phyloP scores from a whole-genome alignment of 2,888 invertebrate species.

The Meteorus colon region DNA sequence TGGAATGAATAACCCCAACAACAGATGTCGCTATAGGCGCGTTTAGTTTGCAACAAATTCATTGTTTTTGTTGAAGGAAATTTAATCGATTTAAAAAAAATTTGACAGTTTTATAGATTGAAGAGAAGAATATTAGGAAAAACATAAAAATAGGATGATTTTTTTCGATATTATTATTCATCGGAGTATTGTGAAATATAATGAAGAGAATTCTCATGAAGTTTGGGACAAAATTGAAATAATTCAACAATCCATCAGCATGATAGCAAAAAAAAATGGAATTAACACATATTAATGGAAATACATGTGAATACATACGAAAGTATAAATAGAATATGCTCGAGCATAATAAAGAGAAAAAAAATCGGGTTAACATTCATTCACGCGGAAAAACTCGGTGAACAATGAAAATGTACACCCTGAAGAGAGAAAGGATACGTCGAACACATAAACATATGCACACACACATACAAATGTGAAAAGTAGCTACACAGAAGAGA shows the following conservation, averaged over 20 bases:
- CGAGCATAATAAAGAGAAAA: not conserved
- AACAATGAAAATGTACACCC: slow-evolving; percentile 26
- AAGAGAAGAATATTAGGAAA: too few species aligned
- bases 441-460: not conserved
- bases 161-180: too few species aligned
- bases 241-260: not conserved
- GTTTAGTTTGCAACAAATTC: not conserved
- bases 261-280: not conserved
- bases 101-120: too few species aligned
- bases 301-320: not conserved
- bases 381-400: slow-evolving; percentile 37
- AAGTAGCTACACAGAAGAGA: too few species aligned
- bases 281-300: slow-evolving; percentile 18
- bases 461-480: too few species aligned
- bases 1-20: not conserved
- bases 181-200: too few species aligned
- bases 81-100: too few species aligned
- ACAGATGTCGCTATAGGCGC: slow-evolving; percentile 20
- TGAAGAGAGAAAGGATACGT: slow-evolving; percentile 28
- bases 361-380: slow-evolving; percentile 32
- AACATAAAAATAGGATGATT: too few species aligned
- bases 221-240: too few species aligned
- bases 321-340: not conserved
- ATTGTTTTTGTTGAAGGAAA: too few species aligned
- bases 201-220: too few species aligned